Evolutionary conservation across 1,140 invertebrate species (phyloP).

Genomic region (Anthonomus grandis): DNA sequence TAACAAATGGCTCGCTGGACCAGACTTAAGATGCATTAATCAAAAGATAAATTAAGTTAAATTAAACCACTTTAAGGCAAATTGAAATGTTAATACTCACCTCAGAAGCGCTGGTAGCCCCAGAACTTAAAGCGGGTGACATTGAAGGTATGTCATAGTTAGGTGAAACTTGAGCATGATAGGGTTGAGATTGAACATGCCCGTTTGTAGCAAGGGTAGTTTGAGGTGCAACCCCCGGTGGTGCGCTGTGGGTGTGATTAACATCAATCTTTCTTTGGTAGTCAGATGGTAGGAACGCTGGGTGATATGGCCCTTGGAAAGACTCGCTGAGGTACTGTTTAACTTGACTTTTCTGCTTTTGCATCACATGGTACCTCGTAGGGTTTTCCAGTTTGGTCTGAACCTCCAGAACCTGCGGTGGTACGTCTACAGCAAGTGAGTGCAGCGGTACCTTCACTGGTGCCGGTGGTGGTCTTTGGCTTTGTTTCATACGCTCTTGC

Average conservation of each 20-base stretch:
- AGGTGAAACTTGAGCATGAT: constrained; percentile 44
- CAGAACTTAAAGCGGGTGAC: constrained; percentile 70
- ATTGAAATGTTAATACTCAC: constrained; percentile 49
- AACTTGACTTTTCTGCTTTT: constrained; percentile 86
- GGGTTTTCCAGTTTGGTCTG: constrained; percentile 84
- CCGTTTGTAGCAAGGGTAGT: constrained; percentile 3
- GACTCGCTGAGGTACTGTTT: constrained; percentile 79
- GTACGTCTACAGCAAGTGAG: constrained; percentile 67
- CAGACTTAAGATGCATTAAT: too few relatives aligned
- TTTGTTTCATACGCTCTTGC: constrained; percentile 31
- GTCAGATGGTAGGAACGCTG: constrained; percentile 28
- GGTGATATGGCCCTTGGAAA: constrained; percentile 54
- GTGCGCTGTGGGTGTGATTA: constrained; percentile 49
- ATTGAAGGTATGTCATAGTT: constrained; percentile 58
- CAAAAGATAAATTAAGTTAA: too few relatives aligned
- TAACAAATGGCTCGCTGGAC: too few relatives aligned
- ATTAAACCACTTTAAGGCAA: background rate
- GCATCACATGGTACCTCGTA: constrained; percentile 85
- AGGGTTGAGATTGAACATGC: constrained; percentile 19
- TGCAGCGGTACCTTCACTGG: constrained; percentile 56
- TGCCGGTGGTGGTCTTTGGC: constrained; percentile 44
- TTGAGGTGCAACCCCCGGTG: constrained; percentile 29
- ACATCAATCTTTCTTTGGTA: constrained; percentile 27
- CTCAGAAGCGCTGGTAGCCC: constrained; percentile 72
- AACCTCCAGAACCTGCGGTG: constrained; percentile 78